phyloP scores from a whole-genome alignment of 2,797 vertebrate genomes.

The Channallabes apus region DNA sequence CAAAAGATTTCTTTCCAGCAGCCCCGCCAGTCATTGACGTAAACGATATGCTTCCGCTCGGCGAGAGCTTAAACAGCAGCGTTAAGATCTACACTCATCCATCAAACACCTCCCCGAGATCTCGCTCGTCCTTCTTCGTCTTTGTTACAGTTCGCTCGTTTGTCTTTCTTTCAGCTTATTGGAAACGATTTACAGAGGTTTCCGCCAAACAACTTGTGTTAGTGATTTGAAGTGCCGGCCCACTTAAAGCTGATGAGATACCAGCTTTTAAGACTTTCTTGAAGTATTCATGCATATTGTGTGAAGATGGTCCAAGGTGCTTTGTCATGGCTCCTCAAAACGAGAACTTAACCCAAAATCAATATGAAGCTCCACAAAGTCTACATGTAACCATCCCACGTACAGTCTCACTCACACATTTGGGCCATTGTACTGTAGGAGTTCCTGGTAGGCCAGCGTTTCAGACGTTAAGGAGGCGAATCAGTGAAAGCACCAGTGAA shows the following conservation, averaged over 20 bases:
- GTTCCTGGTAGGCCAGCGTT: too few relatives aligned
- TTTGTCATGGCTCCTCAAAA: neutral
- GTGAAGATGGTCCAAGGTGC: neutral
- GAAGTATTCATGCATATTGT: neutral
- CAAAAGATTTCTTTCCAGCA: constrained; percentile 15
- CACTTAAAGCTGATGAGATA: neutral
- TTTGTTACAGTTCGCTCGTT: neutral
- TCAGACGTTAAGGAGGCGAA: too few relatives aligned
- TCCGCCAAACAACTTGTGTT: neutral
- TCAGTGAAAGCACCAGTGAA: too few relatives aligned
- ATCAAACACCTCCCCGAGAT: constrained; percentile 18
- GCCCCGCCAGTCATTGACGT: neutral
- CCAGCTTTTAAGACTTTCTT: neutral
- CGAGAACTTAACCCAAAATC: neutral
- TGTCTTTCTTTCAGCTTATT: neutral
- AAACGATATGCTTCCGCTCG: constrained; percentile 10
- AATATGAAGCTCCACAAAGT: neutral
- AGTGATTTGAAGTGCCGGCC: neutral
- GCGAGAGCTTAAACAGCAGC: constrained; percentile 20
- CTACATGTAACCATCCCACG: neutral
- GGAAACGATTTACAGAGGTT: neutral
- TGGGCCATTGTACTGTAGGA: too few relatives aligned
- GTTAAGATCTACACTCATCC: constrained; percentile 37
- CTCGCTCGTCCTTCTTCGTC: neutral
- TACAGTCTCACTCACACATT: too few relatives aligned